phyloP scores from a whole-genome alignment of 2,888 invertebrate genomes.

The Rotaria socialis region DNA sequence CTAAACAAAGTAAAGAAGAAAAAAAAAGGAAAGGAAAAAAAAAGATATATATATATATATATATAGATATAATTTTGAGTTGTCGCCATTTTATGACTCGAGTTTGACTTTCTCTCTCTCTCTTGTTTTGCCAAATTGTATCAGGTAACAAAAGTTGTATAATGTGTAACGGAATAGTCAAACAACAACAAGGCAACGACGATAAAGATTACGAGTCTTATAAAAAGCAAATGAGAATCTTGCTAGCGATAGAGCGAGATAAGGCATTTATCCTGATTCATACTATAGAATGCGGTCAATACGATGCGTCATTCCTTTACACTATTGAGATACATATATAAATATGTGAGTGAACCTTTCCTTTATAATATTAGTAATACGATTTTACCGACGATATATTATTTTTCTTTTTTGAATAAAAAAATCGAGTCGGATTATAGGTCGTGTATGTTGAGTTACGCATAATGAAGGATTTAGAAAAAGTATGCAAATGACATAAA shows the following conservation, averaged over 20 bases:
- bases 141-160: background rate
- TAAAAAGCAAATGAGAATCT: background rate
- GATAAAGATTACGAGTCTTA: background rate
- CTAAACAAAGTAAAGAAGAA: background rate
- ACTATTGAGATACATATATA: too few species aligned
- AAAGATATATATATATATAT: background rate
- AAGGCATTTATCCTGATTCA: background rate
- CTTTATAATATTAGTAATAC: too few species aligned
- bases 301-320: background rate
- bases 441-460: background rate
- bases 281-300: background rate
- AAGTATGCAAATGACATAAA: background rate
- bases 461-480: background rate
- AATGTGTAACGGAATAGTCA: background rate
- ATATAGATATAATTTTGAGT: background rate
- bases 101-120: background rate
- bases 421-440: background rate
- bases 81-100: conserved; percentile 1
- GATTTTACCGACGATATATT: background rate
- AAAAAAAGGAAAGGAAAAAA: background rate
- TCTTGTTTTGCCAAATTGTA: background rate
- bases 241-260: background rate
- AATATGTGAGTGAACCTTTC: too few species aligned
- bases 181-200: background rate
- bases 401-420: background rate